A percentile compares a stretch with the other conserved stretches of the same genome.
phyloP scores from a whole-genome alignment of 2,888 invertebrate species.

The Bruchidius siliquastri region DNA sequence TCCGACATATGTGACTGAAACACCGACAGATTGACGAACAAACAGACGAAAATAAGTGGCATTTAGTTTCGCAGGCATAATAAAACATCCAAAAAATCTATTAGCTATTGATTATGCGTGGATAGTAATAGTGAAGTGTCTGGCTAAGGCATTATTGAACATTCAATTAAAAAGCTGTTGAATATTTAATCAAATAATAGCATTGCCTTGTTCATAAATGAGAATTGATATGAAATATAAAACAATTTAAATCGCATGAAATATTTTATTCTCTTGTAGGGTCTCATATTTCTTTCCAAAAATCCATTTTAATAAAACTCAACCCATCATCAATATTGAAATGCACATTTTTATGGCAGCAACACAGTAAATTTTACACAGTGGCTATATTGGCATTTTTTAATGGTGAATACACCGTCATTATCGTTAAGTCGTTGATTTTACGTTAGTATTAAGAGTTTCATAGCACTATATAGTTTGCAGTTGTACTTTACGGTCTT shows the following conservation, averaged over 20 bases:
- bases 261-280: conserved; percentile 9
- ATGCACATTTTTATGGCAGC: conserved; percentile 32
- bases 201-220: conserved; percentile 6
- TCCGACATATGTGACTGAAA: too few species aligned
- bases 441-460: neutral
- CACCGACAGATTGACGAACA: too few species aligned
- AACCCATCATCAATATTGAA: conserved; percentile 34
- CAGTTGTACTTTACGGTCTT: neutral
- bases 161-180: too few species aligned
- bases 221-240: conserved; percentile 6
- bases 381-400: conserved; percentile 14
- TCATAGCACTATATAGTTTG: neutral
- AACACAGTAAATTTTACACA: conserved; percentile 36
- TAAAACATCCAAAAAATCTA: too few species aligned
- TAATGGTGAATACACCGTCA: conserved; percentile 22
- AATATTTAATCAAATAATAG: conserved; percentile 2
- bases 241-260: conserved; percentile 10
- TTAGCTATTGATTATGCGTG: too few species aligned
- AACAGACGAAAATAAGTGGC: too few species aligned
- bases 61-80: too few species aligned
- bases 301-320: conserved; percentile 22
- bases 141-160: too few species aligned
- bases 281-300: conserved; percentile 9
- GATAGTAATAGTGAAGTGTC: too few species aligned
- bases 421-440: conserved; percentile 9